Conservation (phyloP, 2,888 invertebrate genomes). For the Bombylius discolor region DNA sequence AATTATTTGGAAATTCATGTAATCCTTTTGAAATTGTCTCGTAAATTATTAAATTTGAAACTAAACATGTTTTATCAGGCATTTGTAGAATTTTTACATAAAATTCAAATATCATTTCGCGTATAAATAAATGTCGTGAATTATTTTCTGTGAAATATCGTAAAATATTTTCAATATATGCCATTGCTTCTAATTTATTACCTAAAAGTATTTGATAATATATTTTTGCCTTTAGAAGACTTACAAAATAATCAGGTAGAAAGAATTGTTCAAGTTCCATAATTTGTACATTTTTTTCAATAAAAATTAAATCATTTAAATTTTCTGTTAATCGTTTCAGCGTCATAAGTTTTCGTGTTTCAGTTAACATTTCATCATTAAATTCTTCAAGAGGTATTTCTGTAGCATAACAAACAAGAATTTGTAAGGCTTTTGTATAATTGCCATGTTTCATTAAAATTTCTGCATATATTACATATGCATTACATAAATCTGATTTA, state of each 20-base stretch:
- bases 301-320: conserved; percentile 15
- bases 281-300: conserved; percentile 19
- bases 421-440: conserved; percentile 18
- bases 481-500: conserved; percentile 22
- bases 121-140: conserved; percentile 21
- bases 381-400: conserved; percentile 10
- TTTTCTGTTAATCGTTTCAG: conserved; percentile 17
- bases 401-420: conserved; percentile 21
- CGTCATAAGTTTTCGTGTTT: conserved; percentile 18
- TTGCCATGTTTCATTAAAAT: conserved; percentile 21
- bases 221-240: conserved; percentile 22
- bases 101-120: conserved; percentile 38
- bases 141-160: conserved; percentile 17
- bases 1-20: conserved; percentile 44
- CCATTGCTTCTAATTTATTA: conserved; percentile 19
- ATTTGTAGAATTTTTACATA: conserved; percentile 25
- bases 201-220: conserved; percentile 20
- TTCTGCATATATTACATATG: conserved; percentile 23
- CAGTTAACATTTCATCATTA: conserved; percentile 11
- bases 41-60: conserved; percentile 34
- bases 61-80: conserved; percentile 23
- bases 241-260: conserved; percentile 22
- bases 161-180: conserved; percentile 20
- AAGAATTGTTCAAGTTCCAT: conserved; percentile 30
- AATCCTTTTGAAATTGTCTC: conserved; percentile 34